Base-by-base conservation (phyloP, 2,888 invertebrate genomes). In the Caenorhabditis sp. region DNA sequence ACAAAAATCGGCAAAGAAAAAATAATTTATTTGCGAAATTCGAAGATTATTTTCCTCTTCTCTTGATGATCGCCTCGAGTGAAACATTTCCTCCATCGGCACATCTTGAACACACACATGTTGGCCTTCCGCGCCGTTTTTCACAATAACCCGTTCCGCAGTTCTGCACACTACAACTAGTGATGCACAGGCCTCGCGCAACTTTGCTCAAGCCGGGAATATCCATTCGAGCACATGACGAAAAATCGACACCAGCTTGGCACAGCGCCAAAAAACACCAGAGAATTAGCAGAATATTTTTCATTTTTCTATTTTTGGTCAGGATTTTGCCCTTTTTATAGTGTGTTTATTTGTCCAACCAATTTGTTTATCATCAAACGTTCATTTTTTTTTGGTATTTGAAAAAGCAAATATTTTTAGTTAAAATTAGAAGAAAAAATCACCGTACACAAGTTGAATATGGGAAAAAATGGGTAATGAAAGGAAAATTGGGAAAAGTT, bases 131-230 rank as follows among this genome's bases (percentile, higher is more conserved):
- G 0, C 67, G 2, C 5, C 67, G 62, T 31, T 70, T 70, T 43
- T 70, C 17, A 23, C 75, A 75, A 43, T 61, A 55, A 6, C 75
- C 75, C 0, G 67, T 75, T 43, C 67, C 70, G n/a, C 75, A 75
- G 23, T 75, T 75, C 68, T 75, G 72, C 1, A 55, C 37, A 26
- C 61, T 62, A n/a, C 72, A 72, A 23, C 64, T 62, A 26, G 67
- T 55, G 1, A 62, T 72, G 24, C 72, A 72, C 5, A 72, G 43
- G 49, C 72, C 72, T 8, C 62, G 58, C 17, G 72, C 64, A 17
- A 62, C 62, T 31, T 63, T 68, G 24, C 54, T 43, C 10, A 69
- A 50, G 0, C 65, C 66, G 0, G 73, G 68, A 50, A 66, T 55
- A 59, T 73, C 66, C 73, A 73, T 73, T 53, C 65, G 58, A 6